These are phyloP conservation scores for Alviniconcha marisindica DNA, from an alignment of 1,140 invertebrate species.

Conservation along the genomic window DNA sequence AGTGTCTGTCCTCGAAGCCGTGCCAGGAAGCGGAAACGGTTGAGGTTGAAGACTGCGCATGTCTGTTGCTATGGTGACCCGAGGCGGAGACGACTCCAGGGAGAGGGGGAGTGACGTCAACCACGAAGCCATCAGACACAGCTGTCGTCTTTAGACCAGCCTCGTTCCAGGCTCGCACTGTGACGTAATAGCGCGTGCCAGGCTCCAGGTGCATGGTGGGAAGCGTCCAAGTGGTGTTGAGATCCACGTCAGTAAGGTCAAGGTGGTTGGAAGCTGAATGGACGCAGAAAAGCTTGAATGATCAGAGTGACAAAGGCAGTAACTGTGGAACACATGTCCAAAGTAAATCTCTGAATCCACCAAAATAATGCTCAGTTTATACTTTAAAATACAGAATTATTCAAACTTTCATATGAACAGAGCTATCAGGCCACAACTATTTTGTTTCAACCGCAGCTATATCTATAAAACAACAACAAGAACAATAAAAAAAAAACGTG, in stretches of 20 bases:
- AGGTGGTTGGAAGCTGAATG: not conserved
- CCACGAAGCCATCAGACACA: constrained; percentile 51
- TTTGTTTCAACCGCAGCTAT: too few relatives aligned
- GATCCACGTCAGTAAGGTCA: constrained; percentile 13
- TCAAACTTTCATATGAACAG: too few relatives aligned
- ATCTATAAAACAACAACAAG: too few relatives aligned
- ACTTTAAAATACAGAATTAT: too few relatives aligned
- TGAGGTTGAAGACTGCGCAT: constrained; percentile 28
- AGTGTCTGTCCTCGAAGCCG: constrained; percentile 54
- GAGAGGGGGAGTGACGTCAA: constrained; percentile 47
- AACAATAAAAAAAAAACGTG: too few relatives aligned
- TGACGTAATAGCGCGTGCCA: constrained; percentile 51
- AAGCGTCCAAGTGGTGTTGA: constrained; percentile 29
- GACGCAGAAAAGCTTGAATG: not conserved
- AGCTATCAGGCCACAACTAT: too few relatives aligned
- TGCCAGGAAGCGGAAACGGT: constrained; percentile 48
- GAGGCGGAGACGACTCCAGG: constrained; percentile 52
- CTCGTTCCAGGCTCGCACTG: constrained; percentile 46
- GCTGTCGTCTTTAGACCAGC: constrained; percentile 46
- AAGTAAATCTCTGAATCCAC: too few relatives aligned
- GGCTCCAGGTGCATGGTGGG: constrained; percentile 27
- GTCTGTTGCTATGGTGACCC: constrained; percentile 27
- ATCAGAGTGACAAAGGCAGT: too few relatives aligned
- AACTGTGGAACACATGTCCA: too few relatives aligned
- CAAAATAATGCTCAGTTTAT: too few relatives aligned